Percentiles rank a stretch among this genome's conserved stretches.
Conservation (phyloP, 2,113 vertebrate genomes). For the Symphodus melops region DNA sequence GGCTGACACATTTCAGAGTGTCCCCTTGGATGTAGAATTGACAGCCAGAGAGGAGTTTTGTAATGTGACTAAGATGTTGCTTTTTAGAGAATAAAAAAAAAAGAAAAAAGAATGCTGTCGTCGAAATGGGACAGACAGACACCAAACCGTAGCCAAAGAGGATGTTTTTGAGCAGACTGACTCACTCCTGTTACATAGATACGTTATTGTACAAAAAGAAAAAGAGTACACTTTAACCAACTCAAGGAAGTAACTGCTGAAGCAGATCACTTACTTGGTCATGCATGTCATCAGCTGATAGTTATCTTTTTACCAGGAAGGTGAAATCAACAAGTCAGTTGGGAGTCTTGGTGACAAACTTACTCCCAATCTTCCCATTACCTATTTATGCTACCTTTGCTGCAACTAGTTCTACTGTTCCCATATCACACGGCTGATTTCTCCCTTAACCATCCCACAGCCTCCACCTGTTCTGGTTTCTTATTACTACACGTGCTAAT, state of each 20-base stretch:
- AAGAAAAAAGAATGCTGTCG: not conserved
- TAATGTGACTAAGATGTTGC: not conserved
- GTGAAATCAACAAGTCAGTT: not conserved
- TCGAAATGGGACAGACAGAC: not conserved
- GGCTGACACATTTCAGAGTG: slow-evolving; percentile 3
- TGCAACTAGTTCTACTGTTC: not conserved
- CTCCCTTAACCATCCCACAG: slow-evolving; percentile 9
- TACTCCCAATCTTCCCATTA: not conserved
- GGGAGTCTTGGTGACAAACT: not conserved
- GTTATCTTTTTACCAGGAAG: not conserved
- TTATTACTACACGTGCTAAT: slow-evolving; percentile 4
- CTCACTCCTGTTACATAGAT: not conserved
- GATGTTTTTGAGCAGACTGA: not conserved
- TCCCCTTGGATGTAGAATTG: not conserved
- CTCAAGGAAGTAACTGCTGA: not conserved
- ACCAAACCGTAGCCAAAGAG: too few species aligned
- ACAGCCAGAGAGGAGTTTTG: not conserved
- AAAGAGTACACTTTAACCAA: not conserved
- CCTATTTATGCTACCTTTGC: not conserved
- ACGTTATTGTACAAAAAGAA: not conserved
- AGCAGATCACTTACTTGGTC: not conserved
- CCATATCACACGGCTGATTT: slow-evolving; percentile 5
- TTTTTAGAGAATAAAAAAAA: slow-evolving; percentile 19
- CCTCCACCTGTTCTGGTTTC: slow-evolving; percentile 22
- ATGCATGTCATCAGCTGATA: slow-evolving; percentile 6